These are phyloP conservation scores for Heliangelus exortis DNA, from an alignment of 2,797 vertebrate species.

Conservation along the genomic window DNA sequence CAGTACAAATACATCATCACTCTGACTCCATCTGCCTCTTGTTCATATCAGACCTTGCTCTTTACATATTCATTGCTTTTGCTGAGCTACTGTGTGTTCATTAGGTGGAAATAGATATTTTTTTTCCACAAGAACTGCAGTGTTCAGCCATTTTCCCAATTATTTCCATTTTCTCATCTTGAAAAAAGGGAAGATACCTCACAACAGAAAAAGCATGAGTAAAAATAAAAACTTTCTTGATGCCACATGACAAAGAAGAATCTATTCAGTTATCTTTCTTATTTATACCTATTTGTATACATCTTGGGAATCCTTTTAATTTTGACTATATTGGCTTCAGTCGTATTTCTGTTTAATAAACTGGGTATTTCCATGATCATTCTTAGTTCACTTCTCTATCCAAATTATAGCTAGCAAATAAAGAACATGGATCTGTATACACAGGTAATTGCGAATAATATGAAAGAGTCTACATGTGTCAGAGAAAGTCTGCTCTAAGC, in stretches of 20 bases:
- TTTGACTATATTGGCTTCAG: background rate
- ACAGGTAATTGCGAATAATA: background rate
- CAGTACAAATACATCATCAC: background rate
- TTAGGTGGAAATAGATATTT: background rate
- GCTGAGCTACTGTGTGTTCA: background rate
- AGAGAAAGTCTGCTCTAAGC: background rate
- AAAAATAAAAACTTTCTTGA: background rate
- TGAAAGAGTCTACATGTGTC: background rate
- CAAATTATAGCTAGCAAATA: background rate
- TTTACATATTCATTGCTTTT: slow-evolving; percentile 1
- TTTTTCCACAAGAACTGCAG: background rate
- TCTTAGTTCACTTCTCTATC: background rate
- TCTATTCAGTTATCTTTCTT: background rate
- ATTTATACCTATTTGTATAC: background rate
- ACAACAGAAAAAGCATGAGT: background rate
- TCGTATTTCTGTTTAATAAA: slow-evolving; percentile 1
- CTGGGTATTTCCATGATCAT: background rate
- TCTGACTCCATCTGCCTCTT: slow-evolving; percentile 3
- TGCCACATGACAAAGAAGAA: background rate
- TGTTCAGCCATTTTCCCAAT: background rate
- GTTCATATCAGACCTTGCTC: background rate
- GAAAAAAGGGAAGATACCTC: background rate
- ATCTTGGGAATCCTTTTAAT: background rate
- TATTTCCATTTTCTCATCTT: background rate
- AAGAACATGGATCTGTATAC: background rate